phyloP scores from a whole-genome alignment of 1,140 invertebrate species.

The Psix sp. region DNA sequence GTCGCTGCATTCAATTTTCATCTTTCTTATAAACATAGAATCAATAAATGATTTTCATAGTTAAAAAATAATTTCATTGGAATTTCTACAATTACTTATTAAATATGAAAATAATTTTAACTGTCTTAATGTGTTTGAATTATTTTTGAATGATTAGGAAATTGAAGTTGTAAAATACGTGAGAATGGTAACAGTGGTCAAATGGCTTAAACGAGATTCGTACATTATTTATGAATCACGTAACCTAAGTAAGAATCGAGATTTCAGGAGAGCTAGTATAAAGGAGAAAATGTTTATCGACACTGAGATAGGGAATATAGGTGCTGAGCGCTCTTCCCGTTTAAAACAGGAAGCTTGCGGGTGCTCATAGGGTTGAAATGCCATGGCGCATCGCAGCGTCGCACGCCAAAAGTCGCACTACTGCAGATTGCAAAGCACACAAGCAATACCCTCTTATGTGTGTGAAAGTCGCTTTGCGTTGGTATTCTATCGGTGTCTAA shows the following conservation, averaged over 20 bases:
- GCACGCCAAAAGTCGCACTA: slow-evolving; percentile 51
- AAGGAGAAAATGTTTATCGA: slow-evolving; percentile 64
- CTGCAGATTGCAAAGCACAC: slow-evolving; percentile 33
- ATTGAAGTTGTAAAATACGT: neutral
- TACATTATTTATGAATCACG: slow-evolving; percentile 73
- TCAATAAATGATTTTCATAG: no score
- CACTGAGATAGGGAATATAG: slow-evolving; percentile 61
- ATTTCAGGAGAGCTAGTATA: slow-evolving; percentile 65
- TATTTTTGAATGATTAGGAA: neutral
- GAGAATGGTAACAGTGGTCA: slow-evolving; percentile 29
- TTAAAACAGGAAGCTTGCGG: slow-evolving; percentile 51
- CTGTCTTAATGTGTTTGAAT: no score
- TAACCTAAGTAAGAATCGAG: slow-evolving; percentile 68
- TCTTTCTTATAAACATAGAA: no score
- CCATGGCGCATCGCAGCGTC: slow-evolving; percentile 60
- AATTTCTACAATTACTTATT: no score
- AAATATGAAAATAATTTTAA: no score
- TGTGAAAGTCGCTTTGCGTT: slow-evolving; percentile 24
- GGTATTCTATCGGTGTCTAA: slow-evolving; percentile 11
- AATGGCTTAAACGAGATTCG: slow-evolving; percentile 42
- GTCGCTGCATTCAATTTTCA: no score
- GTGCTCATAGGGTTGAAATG: slow-evolving; percentile 61
- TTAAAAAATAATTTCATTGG: no score
- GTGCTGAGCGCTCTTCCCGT: slow-evolving; percentile 59
- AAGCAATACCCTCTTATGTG: slow-evolving; percentile 23